Evolutionary conservation across 2,797 vertebrate genomes (phyloP).

Genomic region (Acrocephalus scirpaceus): DNA sequence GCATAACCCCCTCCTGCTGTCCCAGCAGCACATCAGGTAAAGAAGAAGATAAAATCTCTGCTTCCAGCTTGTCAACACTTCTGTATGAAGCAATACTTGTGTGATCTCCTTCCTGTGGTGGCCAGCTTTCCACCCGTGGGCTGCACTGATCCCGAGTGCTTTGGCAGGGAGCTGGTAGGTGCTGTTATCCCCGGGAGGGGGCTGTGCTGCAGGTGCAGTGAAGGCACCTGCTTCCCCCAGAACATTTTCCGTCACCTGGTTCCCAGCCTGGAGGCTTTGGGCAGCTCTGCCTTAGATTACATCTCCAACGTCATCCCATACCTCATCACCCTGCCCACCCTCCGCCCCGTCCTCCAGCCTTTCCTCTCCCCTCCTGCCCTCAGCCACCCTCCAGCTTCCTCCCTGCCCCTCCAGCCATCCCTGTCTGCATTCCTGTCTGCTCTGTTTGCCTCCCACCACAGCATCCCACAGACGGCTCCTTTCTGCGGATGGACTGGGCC

Average conservation of each 20-base stretch:
- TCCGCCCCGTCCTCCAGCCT: background rate
- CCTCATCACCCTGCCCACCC: background rate
- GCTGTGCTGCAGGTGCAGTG: background rate
- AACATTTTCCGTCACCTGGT: background rate
- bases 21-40: background rate
- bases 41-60: background rate
- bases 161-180: background rate
- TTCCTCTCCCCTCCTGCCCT: background rate
- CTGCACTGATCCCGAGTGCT: fast-evolving
- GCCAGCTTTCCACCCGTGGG: background rate
- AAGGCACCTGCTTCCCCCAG: background rate
- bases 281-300: background rate
- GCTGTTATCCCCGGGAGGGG: background rate
- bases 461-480: background rate
- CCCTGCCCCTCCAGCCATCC: background rate
- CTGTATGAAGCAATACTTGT: background rate
- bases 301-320: background rate
- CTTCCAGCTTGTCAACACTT: background rate
- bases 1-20: background rate
- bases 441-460: background rate
- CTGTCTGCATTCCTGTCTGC: background rate
- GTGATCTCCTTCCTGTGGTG: background rate
- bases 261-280: slow-evolving; percentile 19
- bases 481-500: fast-evolving
- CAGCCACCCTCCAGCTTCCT: background rate